Evolutionary conservation across 2,888 invertebrate genomes (phyloP).

Genomic region (Euspilapteryx auroguttella): DNA sequence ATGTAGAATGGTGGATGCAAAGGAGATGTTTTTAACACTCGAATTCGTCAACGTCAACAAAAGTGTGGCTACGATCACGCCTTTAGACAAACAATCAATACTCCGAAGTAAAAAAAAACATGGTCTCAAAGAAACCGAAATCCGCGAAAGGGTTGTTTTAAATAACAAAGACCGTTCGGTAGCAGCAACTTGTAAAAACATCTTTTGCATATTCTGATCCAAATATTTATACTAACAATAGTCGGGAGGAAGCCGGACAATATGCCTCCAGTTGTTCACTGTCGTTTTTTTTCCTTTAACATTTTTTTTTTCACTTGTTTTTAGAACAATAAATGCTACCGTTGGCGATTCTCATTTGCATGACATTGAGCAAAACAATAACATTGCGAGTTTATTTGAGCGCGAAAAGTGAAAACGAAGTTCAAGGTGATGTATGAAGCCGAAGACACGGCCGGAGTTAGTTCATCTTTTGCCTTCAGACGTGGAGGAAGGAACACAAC

Average conservation of each 20-base stretch:
- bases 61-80: neutral
- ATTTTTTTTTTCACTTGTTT: conserved; percentile 27
- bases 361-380: conserved; percentile 46
- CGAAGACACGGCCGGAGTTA: no score
- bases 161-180: conserved; percentile 51
- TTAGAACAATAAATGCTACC: conserved; percentile 46
- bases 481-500: conserved; percentile 41
- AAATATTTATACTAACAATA: conserved; percentile 51
- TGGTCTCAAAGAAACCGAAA: conserved; percentile 22
- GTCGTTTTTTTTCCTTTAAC: no score
- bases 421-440: conserved; percentile 41
- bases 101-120: conserved; percentile 9
- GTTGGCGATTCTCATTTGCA: conserved; percentile 43
- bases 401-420: conserved; percentile 54
- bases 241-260: no score
- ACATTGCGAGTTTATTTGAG: conserved; percentile 35
- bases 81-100: neutral
- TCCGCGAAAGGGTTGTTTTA: conserved; percentile 35
- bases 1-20: no score
- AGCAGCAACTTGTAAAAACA: conserved; percentile 37
- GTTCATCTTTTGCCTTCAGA: conserved; percentile 35
- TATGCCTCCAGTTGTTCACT: conserved; percentile 45
- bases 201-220: conserved; percentile 51
- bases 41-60: neutral
- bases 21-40: no score